Evolutionary conservation across 2,797 vertebrate genomes (phyloP).

Genomic region (Macropus fuliginosus): DNA sequence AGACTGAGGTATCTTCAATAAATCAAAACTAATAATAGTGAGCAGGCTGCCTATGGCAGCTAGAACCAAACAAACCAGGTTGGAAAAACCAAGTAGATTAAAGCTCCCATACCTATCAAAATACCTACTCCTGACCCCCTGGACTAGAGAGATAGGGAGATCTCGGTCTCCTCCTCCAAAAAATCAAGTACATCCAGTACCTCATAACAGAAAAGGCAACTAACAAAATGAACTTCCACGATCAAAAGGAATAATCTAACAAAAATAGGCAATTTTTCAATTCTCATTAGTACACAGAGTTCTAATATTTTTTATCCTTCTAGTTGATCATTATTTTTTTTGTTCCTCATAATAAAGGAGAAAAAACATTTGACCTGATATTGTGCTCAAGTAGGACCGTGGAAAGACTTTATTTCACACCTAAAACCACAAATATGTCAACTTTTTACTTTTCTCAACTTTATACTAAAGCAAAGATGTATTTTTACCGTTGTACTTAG

Average conservation of each 20-base stretch:
- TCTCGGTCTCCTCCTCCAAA: not conserved
- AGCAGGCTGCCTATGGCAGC: not conserved
- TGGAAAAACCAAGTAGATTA: not conserved
- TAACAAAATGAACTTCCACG: not conserved
- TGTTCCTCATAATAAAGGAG: not conserved
- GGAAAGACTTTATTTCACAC: not conserved
- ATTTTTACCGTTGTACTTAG: not conserved
- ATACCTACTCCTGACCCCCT: not conserved
- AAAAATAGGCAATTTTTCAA: not conserved
- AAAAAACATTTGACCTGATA: not conserved
- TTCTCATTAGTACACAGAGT: not conserved
- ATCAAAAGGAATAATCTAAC: not conserved
- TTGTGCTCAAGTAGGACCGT: not conserved
- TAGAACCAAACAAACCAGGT: not conserved
- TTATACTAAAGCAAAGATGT: not conserved
- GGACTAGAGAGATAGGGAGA: not conserved
- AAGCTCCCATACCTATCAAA: not conserved
- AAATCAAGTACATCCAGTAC: not conserved
- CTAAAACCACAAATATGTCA: not conserved
- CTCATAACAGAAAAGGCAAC: not conserved
- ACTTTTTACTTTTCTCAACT: not conserved
- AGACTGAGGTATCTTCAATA: not conserved
- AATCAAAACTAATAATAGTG: not conserved
- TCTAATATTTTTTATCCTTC: not conserved
- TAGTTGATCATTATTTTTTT: not conserved